Evolutionary conservation across 1,140 invertebrate species (phyloP).

Genomic region (Wiebesia pumilae): DNA sequence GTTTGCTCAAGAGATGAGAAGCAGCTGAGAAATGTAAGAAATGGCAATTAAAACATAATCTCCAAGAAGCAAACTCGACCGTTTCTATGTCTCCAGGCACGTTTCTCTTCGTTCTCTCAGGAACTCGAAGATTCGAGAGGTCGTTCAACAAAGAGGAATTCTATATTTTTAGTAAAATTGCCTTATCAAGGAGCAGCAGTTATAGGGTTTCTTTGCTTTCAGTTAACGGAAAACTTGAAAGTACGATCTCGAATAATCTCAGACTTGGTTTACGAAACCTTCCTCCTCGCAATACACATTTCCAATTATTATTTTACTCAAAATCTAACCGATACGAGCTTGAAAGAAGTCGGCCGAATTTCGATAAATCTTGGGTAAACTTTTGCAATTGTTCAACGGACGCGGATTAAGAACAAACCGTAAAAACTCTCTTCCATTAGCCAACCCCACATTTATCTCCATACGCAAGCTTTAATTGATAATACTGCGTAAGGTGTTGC

Average conservation of each 20-base stretch:
- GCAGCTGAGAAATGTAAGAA: background rate
- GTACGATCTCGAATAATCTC: constrained; percentile 13
- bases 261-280: background rate
- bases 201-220: background rate
- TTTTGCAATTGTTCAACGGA: no score
- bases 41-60: constrained; percentile 31
- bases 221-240: background rate
- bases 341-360: no score
- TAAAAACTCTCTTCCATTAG: no score
- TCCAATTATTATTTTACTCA: no score
- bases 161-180: constrained; percentile 2
- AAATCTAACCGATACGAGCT: no score
- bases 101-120: background rate
- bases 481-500: no score
- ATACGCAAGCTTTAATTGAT: no score
- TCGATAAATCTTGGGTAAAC: no score
- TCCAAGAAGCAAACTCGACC: constrained; percentile 9
- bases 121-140: background rate
- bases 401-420: no score
- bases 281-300: no score
- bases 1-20: no score
- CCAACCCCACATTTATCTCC: no score
- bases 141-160: background rate
- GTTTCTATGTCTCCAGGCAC: constrained; percentile 29
- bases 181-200: background rate